Percentiles rank a stretch among this genome's conserved stretches.
These are phyloP conservation scores for Callithrix jacchus DNA, from an alignment of 2,113 vertebrate species.

Conservation along the genomic window DNA sequence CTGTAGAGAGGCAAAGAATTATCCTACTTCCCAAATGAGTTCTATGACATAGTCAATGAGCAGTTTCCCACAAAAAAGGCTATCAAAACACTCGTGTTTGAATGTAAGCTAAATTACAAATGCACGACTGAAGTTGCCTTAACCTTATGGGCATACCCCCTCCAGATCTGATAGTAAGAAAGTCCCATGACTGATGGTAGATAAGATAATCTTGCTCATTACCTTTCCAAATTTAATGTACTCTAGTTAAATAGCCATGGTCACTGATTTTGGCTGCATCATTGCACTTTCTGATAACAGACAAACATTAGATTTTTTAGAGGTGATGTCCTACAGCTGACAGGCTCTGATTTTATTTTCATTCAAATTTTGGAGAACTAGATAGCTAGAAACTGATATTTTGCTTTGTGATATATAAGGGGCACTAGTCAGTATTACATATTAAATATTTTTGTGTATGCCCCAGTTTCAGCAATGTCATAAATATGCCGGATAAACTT, in stretches of 20 bases:
- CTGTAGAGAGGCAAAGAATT: neutral
- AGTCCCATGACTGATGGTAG: neutral
- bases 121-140: neutral
- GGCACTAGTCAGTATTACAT: neutral
- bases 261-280: neutral
- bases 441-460: neutral
- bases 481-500: neutral
- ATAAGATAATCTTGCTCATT: neutral
- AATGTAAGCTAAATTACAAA: neutral
- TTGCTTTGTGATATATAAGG: neutral
- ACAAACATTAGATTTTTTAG: constrained; percentile 25
- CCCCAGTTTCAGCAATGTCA: neutral
- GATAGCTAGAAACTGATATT: neutral
- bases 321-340: neutral
- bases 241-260: constrained; percentile 5
- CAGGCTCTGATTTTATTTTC: neutral
- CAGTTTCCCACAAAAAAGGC: neutral
- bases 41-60: neutral
- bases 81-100: neutral
- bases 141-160: neutral
- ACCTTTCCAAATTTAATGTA: neutral
- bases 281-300: neutral
- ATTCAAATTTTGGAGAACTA: neutral
- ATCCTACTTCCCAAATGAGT: neutral
- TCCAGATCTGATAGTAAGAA: neutral